Evolutionary conservation across 1,140 invertebrate species (phyloP).

Genomic region (Penaeus vannamei): DNA sequence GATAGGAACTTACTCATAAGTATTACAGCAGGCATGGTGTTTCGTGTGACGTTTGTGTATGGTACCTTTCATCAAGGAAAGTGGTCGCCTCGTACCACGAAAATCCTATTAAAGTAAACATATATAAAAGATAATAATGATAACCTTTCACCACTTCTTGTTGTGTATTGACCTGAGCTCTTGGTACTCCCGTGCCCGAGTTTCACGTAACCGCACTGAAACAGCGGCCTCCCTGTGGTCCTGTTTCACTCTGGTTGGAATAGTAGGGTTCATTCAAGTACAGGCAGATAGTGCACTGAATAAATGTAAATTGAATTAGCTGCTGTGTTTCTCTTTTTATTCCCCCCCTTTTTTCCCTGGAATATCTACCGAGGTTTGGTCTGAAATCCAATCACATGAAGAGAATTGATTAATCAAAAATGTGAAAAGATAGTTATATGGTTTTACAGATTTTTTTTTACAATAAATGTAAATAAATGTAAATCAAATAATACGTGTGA

Average conservation of each 20-base stretch:
- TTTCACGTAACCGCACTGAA: conserved; percentile 31
- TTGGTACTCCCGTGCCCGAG: background rate
- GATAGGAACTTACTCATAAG: conserved; percentile 41
- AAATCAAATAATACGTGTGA: no score
- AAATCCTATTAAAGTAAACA: background rate
- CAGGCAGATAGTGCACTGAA: conserved; percentile 58
- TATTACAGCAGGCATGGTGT: conserved; percentile 62
- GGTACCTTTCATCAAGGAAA: background rate
- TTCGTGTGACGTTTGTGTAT: conserved; percentile 9
- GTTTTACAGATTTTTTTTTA: no score
- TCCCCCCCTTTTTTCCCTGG: background rate
- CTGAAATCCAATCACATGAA: no score
- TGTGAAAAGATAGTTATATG: no score
- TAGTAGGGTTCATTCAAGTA: conserved; percentile 38
- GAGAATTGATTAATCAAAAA: no score
- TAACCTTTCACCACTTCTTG: background rate
- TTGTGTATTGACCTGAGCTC: background rate
- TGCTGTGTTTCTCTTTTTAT: background rate
- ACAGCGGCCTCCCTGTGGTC: conserved; percentile 11
- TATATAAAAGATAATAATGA: background rate
- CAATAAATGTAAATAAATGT: no score
- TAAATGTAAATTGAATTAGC: conserved; percentile 54
- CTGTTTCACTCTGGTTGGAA: conserved; percentile 40
- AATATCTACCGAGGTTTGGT: background rate
- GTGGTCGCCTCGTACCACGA: background rate